Conservation (phyloP, 2,888 invertebrate species). For the Panorpa germanica region DNA sequence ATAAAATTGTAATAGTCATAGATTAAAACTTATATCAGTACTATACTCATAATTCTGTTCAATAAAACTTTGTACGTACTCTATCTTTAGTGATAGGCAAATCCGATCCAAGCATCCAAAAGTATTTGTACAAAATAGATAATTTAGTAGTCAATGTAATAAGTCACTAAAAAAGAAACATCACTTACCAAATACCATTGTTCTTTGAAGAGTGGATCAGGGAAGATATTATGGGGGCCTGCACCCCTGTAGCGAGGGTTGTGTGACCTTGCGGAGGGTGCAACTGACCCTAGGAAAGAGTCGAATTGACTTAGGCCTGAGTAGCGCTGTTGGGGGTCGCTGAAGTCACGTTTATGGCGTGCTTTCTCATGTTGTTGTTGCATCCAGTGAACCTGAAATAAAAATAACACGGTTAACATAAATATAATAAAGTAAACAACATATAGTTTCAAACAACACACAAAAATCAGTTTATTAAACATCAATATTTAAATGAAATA, state of each 20-base stretch:
- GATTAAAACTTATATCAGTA: too few species aligned
- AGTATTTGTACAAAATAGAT: conserved; percentile 12
- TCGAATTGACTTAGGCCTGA: too few species aligned
- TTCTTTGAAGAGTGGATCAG: conserved; percentile 83
- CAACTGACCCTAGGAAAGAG: conserved; percentile 11
- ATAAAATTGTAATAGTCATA: too few species aligned
- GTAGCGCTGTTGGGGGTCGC: conserved; percentile 31
- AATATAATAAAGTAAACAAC: conserved; percentile 3
- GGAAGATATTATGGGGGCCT: conserved; percentile 42
- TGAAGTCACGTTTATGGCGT: conserved; percentile 74
- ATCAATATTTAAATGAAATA: too few species aligned
- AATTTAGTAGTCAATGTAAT: conserved; percentile 13
- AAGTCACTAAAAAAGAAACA: conserved; percentile 17
- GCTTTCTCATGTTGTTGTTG: conserved; percentile 85
- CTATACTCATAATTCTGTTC: too few species aligned
- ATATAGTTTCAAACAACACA: too few species aligned
- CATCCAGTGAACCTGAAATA: conserved; percentile 69
- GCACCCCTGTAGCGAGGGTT: conserved; percentile 20
- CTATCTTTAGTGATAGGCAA: too few species aligned
- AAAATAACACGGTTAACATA: conserved; percentile 12
- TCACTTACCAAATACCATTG: conserved; percentile 95
- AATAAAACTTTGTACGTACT: too few species aligned
- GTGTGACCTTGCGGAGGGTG: conserved; percentile 18
- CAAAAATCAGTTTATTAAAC: too few species aligned
- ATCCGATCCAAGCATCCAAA: conserved; percentile 11